Base-by-base conservation (phyloP, 1,140 invertebrate genomes). In the Acromyrmex echinatior region DNA sequence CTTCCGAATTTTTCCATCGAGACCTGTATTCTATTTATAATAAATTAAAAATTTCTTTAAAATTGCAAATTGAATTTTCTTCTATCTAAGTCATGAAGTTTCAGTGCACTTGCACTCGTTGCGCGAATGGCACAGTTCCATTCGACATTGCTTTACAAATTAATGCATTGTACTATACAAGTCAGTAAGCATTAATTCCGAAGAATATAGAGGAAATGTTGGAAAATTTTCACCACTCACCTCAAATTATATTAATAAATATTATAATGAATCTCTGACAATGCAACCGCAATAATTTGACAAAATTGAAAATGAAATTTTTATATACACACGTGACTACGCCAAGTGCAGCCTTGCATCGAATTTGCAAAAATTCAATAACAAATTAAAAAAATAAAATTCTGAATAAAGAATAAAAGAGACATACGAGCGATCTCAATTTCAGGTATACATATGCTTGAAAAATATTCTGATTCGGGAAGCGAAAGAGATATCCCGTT, bases 101-200 rank as follows among this genome's bases (percentile, higher is more conserved):
- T 45, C 45, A 51, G 77, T 79, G 16, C 77, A 66, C 25, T 79
- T 65, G 77, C 45, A 79, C 77, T 39, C 35, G 18, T 18, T 21
- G 28, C 5, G 39, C 9, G 76, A 16, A 65, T 28, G 39, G 18
- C 60, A 25, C 6, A n/a, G 16, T 65, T 21, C 21, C 10, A 78
- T 78, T 63, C 16, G 39, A 51, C 10, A 66, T 21, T 66, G 60
- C 2, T 35, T 79, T 53, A n/a, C 62, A 66, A 78, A 78, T 65
- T 28, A 65, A 65, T 49, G 39, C 25, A 78, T 28, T 10, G 0
- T 31, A 31, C 10, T 25, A 10, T 45, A 62, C 14, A 62, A 21
- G 4, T 10, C 45, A 10, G 45, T 21, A 49, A 63, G n/a, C 25
- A 79, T 66, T 31, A 79, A 65, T 79, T 53, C n/a, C 39, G 39